These are phyloP conservation scores for Julus scanicus DNA, from an alignment of 2,888 invertebrate species.

Conservation along the genomic window DNA sequence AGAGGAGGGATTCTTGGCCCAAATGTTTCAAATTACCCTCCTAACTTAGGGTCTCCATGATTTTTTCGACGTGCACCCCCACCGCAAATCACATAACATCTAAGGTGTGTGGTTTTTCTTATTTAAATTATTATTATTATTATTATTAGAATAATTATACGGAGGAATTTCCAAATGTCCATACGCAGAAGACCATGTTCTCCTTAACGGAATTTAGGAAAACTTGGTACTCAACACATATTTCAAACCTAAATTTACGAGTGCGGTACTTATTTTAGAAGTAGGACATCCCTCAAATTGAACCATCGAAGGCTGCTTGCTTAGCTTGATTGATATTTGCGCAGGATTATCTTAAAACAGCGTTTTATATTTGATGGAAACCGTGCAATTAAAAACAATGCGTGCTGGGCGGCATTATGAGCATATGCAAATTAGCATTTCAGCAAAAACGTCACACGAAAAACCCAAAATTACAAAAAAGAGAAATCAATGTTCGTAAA, in stretches of 20 bases:
- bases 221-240: background rate
- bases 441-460: background rate
- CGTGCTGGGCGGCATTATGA: background rate
- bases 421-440: background rate
- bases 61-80: background rate
- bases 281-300: background rate
- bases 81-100: background rate
- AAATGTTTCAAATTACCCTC: constrained; percentile 25
- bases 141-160: background rate
- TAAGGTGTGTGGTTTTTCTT: background rate
- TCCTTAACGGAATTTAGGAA: background rate
- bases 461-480: background rate
- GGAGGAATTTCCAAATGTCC: background rate
- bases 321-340: constrained; percentile 17
- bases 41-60: background rate
- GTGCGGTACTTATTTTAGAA: background rate
- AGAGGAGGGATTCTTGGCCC: constrained; percentile 31
- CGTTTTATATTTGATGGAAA: background rate
- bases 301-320: background rate
- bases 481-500: background rate
- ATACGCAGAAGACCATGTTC: background rate
- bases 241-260: background rate
- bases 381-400: constrained; percentile 32
- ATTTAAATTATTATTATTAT: background rate
- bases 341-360: background rate